These are phyloP conservation scores for Leptinotarsa defecta DNA, from an alignment of 1,140 invertebrate species.

Conservation along the genomic window DNA sequence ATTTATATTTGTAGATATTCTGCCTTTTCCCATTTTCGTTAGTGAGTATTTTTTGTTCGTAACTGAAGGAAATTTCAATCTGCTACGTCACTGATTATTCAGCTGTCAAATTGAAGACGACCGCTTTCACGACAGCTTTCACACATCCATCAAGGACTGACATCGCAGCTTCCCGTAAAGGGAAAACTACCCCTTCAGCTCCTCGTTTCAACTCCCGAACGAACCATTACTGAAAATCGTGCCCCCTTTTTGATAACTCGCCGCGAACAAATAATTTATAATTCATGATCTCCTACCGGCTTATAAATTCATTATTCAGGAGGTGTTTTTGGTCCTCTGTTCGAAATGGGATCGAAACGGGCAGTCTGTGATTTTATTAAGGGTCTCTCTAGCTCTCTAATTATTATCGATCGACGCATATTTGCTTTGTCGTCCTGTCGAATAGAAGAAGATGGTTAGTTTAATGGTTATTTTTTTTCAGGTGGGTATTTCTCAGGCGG, in stretches of 20 bases:
- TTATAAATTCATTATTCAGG: constrained; percentile 5
- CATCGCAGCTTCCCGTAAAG: too few species aligned
- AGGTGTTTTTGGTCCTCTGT: constrained; percentile 5
- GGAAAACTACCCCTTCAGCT: too few species aligned
- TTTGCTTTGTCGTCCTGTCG: background rate
- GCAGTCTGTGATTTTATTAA: background rate
- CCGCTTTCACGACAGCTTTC: too few species aligned
- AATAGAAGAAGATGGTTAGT: background rate
- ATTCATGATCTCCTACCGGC: background rate
- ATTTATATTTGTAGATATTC: too few species aligned
- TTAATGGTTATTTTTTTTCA: background rate
- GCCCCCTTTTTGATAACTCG: constrained; percentile 7
- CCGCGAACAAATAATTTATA: constrained; percentile 6
- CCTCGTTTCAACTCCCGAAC: too few species aligned
- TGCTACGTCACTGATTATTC: too few species aligned
- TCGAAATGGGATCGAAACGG: background rate
- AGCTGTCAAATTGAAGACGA: too few species aligned
- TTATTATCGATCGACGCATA: background rate
- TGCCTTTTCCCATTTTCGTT: too few species aligned
- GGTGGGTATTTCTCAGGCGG: background rate
- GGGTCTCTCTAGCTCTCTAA: background rate
- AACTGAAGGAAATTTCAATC: too few species aligned
- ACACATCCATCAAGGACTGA: too few species aligned
- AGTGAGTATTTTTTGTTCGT: too few species aligned
- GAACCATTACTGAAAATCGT: background rate